Conservation (phyloP, 2,797 vertebrate genomes). For the Tragopan temminckii region DNA sequence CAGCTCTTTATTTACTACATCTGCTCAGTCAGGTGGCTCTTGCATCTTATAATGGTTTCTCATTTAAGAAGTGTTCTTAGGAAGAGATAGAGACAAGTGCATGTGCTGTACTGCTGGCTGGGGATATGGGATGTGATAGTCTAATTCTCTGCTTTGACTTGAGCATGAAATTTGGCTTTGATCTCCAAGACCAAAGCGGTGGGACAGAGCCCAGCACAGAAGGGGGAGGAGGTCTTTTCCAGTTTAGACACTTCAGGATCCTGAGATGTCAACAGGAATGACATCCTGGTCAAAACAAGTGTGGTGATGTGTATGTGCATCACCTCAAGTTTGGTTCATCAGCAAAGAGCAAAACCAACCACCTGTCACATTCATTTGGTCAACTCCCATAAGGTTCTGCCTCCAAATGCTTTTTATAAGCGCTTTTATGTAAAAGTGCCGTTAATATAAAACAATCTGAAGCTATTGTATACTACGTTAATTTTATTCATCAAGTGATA, state of each 20-base stretch:
- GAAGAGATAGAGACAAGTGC: neutral
- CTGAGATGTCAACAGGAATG: neutral
- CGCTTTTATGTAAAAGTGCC: neutral
- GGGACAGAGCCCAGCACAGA: neutral
- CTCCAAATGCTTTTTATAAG: neutral
- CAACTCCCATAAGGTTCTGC: neutral
- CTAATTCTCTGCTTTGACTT: neutral
- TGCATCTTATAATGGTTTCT: neutral
- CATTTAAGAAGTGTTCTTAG: neutral
- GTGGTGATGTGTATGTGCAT: too few species aligned
- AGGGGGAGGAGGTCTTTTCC: neutral
- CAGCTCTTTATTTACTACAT: neutral
- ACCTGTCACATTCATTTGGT: neutral
- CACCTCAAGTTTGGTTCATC: neutral
- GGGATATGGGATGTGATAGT: neutral
- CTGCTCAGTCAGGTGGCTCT: neutral
- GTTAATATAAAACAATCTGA: neutral
- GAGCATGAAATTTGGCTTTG: neutral
- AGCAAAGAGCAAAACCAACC: neutral
- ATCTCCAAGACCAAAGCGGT: neutral
- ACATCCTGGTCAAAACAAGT: neutral
- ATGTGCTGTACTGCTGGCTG: neutral
- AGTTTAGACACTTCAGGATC: neutral
- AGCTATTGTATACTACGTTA: neutral
- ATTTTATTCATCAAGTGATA: neutral